Base-by-base conservation (phyloP, 2,113 vertebrate genomes). In the Cephalophus harveyi region DNA sequence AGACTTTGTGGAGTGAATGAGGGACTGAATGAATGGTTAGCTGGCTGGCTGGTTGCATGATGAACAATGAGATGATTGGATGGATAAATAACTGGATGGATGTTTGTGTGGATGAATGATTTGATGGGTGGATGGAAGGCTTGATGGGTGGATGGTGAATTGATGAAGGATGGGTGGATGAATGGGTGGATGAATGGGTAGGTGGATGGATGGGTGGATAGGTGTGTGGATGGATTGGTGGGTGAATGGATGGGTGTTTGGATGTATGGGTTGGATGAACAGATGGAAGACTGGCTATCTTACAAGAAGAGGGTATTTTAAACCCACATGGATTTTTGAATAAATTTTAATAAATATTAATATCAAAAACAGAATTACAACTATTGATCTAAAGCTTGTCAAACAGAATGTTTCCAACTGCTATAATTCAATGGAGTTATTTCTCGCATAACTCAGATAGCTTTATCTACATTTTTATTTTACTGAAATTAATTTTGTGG, bases 381-480 rank as follows among this genome's bases (percentile, higher is more conserved):
- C 17, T 17, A 59, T 57, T 17, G 15, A 40, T 36, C 43, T 43
- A 36, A 50, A 5, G 0, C 76, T 82, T 46, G 52, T 60, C 48
- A 87, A 85, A 62, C 8, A 78, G 43, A 87, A 84, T 5, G 81
- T 50, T 40, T 55, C 17, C 54, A 33, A 10, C 19, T 36, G 82
- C 27, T 30, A 30, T n/a, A 79, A 79, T 55, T 54, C 10, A 25
- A 43, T 4, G 40, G 40, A 43, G 4, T 52, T 93, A 50, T 7
- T 78, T 92, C 64, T 71, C n/a, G 83, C 27, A 36, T 16, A 19
- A 85, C 17, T 84, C 30, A 46, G 7, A 21, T 79, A 11, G 19
- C 17, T 91, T 79, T 82, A 23, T 71, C 90, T 91, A 67, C 67
- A 82, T 40, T 91, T 93, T 83, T 87, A 74, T 43, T 74, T 82